Base-by-base conservation (phyloP, 2,797 vertebrate genomes). In the Danio albolineatus region DNA sequence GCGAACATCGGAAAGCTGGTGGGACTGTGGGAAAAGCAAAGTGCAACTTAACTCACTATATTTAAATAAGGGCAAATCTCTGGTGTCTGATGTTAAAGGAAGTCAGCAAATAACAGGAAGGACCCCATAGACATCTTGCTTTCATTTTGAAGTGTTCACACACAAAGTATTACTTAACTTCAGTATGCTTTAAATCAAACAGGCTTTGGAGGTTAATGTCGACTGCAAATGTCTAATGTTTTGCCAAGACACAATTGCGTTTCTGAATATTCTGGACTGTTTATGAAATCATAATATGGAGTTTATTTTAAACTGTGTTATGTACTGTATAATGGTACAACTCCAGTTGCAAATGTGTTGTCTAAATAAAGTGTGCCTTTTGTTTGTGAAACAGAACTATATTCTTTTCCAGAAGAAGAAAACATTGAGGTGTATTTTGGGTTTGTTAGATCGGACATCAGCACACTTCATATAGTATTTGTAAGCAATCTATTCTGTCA, bases 41-140 rank as follows among this genome's bases (percentile, higher is more conserved):
- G 10, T 28, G 13, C 14, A 48, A 7, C 41, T 71, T 36, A 10
- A 62, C 14, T 71, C 6, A 4, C 16, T 53, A 16, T 54, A 51
- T 10, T 7, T 12, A 51, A 53, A 62, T 51, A 13, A 48, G 17
- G 28, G 6, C 56, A 43, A 61, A n/a, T 79, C 77, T 64, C 57
- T 13, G 4, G 48, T 43, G 57, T 51, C 19, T 9, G 4, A 38
- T 38, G 59, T 61, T 41, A 2, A 43, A 78, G 76, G 66, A 61
- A 79, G 67, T 72, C 66, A 79, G 77, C 66, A 72, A 79, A 79
- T 54, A 79, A 72, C 77, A 79, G 77, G 67, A 72, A 79, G 39
- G 14, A 21, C 67, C 67, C 46, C 46, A 13, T 14, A 54, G 77
- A 62, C 38, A 44, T 62, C 14, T 19, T 43, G 36, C 44, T 69